Base-by-base conservation (phyloP, 2,113 vertebrate species). In the Dicaeum eximium region DNA sequence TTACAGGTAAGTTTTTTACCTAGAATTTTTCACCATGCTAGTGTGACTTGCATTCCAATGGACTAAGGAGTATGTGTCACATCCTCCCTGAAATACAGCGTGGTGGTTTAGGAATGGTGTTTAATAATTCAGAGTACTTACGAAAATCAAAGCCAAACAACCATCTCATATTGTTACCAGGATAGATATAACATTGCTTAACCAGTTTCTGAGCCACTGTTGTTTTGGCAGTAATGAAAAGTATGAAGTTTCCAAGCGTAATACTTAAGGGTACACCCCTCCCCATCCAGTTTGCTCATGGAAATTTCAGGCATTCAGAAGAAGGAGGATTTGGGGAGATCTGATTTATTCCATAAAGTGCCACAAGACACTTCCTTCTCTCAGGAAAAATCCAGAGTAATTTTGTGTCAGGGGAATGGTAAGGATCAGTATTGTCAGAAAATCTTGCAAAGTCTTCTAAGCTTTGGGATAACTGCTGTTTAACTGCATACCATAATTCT, bases 221-320 rank as follows among this genome's bases (percentile, higher is more conserved):
- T 93, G 31, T 8, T 38, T 30, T 19, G 57, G 3, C 22, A 56
- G 7, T 62, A 78, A 72, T 2, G 13, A 60, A 78, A 87, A 90
- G 30, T 2, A 3, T 25, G 47, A 73, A 7, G 6, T 30, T 88
- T 80, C 19, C 37, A 56, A 24, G 15, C 28, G 13, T 44, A 15
- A 10, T 27, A 22, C 14, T 56, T 2, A 0, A 8, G 14, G 4
- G 2, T n/a, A 30, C n/a, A 24, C 5, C 7, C 70, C 5, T 19
- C 3, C 3, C 2, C 33, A 31, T 51, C 7, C 62, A 33, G 3
- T 80, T 77, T 77, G 9, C 24, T 93, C 23, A 38, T 8, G 3
- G 19, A 67, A 72, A 22, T 65, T 69, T 79, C 24, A 48, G 4
- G 2, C 58, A 47, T 23, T n/a, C 27, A 64, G 33, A 37, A 74